A percentile compares a stretch with the other conserved stretches of the same genome.
Evolutionary conservation across 2,113 vertebrate species (phyloP).

Genomic region (Phrynocephalus versicolor): DNA sequence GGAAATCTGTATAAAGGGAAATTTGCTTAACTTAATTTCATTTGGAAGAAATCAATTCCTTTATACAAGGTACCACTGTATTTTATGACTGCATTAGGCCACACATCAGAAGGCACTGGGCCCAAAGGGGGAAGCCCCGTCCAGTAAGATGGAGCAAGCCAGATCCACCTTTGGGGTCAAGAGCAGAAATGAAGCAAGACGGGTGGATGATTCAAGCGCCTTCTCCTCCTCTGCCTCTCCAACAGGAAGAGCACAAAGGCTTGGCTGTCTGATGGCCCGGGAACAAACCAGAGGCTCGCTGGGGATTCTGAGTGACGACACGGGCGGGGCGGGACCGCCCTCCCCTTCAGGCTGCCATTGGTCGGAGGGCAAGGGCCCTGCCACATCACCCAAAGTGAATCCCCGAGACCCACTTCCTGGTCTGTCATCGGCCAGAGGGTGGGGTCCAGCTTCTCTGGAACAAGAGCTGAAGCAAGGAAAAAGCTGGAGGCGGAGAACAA

Average conservation of each 20-base stretch:
- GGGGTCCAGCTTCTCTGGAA: too few relatives aligned
- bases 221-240: too few relatives aligned
- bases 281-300: not conserved
- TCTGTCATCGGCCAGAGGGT: conserved; percentile 23
- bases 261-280: too few relatives aligned
- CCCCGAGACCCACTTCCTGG: conserved; percentile 52
- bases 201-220: not conserved
- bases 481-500: too few relatives aligned
- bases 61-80: too few relatives aligned
- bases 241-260: not conserved
- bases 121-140: not conserved
- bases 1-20: too few relatives aligned
- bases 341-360: not conserved
- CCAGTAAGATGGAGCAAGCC: not conserved
- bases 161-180: not conserved
- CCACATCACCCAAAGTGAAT: conserved; percentile 52
- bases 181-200: not conserved
- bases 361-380: conserved; percentile 7
- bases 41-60: too few relatives aligned
- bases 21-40: too few relatives aligned
- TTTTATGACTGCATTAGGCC: not conserved
- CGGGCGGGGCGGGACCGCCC: not conserved
- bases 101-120: too few relatives aligned
- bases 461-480: too few relatives aligned
- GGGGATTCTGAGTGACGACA: not conserved